Base-by-base conservation (phyloP, 2,797 vertebrate species). In the Botia almorhae region DNA sequence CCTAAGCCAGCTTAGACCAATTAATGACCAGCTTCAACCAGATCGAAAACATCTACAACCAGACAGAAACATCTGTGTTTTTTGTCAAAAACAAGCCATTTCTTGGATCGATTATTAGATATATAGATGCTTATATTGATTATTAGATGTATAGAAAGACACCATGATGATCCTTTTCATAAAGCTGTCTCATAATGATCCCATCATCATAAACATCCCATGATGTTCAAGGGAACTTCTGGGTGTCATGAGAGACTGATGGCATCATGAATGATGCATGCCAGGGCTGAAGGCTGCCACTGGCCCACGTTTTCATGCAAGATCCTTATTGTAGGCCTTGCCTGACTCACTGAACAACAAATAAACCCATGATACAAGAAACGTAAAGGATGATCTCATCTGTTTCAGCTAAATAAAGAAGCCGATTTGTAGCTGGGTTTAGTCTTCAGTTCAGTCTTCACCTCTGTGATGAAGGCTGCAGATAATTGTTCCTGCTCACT, bases 181-280 rank as follows among this genome's bases (percentile, higher is more conserved):
- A 60, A 16, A 71, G 83, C 80, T 51, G 29, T 29, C 48, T 75
- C 39, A 19, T 60, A 63, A 84, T 78, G n/a, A n/a, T n/a, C n/a
- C n/a, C n/a, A n/a, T n/a, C n/a, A n/a, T n/a, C n/a, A n/a, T n/a
- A n/a, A n/a, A 73, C 74, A 46, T 10, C 16, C 64, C 26, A 12
- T 82, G 81, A 82, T n/a, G 14, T 72, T 58, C 58, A 65, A 53
- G 48, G 17, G 74, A 81, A 19, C 17, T 21, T 56, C 48, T 70
- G 75, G 61, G 56, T n/a, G n/a, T n/a, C 7, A 67, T 26, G 46
- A 61, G 21, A 58, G 39, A 63, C 19, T 0, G 2, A 51, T 29
- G 50, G 21, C 33, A 55, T 19, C 12, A 65, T 67, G 19, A 55
- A 67, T 78, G 70, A 51, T 0, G 17, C 48, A 74, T 70, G 13